Evolutionary conservation across 2,797 vertebrate genomes (phyloP), one percentile per base, ranked within the genome.

Genomic region (Leptodactylus fallax): DNA sequence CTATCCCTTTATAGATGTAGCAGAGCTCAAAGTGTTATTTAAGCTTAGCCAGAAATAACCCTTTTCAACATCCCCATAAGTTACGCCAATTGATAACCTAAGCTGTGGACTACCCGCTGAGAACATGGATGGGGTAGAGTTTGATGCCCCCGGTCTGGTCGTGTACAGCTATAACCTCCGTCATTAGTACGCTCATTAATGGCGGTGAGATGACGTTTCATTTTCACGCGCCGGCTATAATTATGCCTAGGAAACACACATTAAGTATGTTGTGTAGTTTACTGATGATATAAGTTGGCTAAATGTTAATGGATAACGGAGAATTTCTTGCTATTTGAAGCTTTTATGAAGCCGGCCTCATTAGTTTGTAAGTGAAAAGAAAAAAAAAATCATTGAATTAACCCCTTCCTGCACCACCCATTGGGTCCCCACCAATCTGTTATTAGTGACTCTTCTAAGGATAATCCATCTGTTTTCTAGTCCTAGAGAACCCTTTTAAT

Each of bases 241-340:
- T 55, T 78, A 78, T 55, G 21, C 19, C 23, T 7, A 55, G 10
- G 21, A 27, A 49, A 49, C n/a, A 53, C 65, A 23, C 49, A 12
- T 19, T n/a, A 17, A 21, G 49, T 51, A 53, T 13, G 49, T 77
- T 49, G 53, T 77, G 21, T 77, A 3, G 19, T 51, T 77, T 53
- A 19, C 19, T 51, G 21, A 53, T 53, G n/a, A 21, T 51, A n/a
- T 4, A n/a, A 27, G 19, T 53, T 51, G 13, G 21, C 21, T 53
- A 55, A 78, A 78, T 78, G 76, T 78, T 78, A 78, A 78, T 78
- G 76, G 74, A 16, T 12, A 53, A 78, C 2, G 49, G n/a, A 12
- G 17, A 21, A 51, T 77, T 77, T 77, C 21, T n/a, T 53, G 49
- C 74, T 77, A 49, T 77, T 51, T 51, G 17, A n/a, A 77, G 45